Conservation (phyloP, 2,113 vertebrate species). For the Nyctereutes procyonoides region DNA sequence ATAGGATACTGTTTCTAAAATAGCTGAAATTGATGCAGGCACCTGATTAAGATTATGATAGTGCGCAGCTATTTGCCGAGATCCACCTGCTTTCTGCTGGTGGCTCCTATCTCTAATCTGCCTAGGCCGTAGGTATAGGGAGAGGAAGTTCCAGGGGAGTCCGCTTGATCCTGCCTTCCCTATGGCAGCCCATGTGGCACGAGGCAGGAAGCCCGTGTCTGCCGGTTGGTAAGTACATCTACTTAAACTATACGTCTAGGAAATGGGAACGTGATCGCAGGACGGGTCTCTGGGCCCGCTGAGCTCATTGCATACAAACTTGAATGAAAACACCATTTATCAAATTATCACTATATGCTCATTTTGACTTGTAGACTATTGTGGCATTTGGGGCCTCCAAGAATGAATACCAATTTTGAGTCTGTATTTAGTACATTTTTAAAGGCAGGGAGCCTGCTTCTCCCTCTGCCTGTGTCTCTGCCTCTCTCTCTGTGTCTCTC, state of each 20-base stretch:
- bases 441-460: background rate
- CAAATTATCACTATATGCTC: background rate
- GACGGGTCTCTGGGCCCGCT: background rate
- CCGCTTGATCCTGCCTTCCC: background rate
- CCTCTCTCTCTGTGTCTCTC: too few species aligned
- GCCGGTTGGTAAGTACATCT: background rate
- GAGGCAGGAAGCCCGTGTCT: background rate
- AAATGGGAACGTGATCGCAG: background rate
- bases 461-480: too few species aligned
- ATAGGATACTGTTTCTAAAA: background rate
- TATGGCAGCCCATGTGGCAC: background rate
- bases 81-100: background rate
- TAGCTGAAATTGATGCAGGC: background rate
- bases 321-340: background rate
- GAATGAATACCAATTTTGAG: background rate
- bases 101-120: background rate
- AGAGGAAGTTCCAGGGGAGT: background rate
- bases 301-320: background rate
- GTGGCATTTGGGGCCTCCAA: background rate
- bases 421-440: background rate
- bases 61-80: background rate
- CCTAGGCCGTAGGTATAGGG: background rate
- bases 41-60: background rate
- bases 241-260: background rate
- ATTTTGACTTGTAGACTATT: background rate